Evolutionary conservation across 2,797 vertebrate genomes (phyloP).

Genomic region (Cyclopterus lumpus): DNA sequence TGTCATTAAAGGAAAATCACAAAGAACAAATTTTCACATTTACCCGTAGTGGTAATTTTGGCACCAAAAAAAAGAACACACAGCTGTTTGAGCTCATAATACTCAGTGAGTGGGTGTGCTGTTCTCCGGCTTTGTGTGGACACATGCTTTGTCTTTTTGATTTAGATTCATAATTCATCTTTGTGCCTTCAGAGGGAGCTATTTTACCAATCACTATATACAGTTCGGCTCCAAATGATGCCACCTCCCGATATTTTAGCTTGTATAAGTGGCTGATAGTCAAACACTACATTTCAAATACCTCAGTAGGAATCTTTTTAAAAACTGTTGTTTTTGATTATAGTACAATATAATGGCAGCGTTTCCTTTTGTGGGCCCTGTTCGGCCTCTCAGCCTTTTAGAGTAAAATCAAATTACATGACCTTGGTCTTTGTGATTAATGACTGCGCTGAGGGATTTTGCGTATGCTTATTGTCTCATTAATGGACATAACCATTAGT

Average conservation of each 20-base stretch:
- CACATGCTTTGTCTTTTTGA: conserved; percentile 51
- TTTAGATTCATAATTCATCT: conserved; percentile 51
- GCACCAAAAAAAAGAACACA: conserved; percentile 38
- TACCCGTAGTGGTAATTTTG: conserved; percentile 14
- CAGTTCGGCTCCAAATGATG: not conserved
- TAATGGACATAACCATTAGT: conserved; percentile 76
- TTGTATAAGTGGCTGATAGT: not conserved
- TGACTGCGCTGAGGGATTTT: conserved; percentile 57
- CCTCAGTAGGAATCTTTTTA: not conserved
- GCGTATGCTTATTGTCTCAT: conserved; percentile 70
- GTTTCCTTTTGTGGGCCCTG: not conserved
- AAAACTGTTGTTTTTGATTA: not conserved
- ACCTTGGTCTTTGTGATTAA: conserved; percentile 76
- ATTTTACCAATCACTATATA: conserved; percentile 29
- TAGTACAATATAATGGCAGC: not conserved
- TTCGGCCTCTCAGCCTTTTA: conserved; percentile 8
- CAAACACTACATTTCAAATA: not conserved
- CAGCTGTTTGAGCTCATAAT: conserved; percentile 40
- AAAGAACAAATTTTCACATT: conserved; percentile 17
- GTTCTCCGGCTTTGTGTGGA: conserved; percentile 24
- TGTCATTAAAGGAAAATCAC: conserved; percentile 20
- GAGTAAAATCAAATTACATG: conserved; percentile 52
- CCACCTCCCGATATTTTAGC: not conserved
- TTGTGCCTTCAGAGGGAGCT: conserved; percentile 60
- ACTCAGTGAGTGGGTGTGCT: conserved; percentile 27